A percentile compares a stretch with the other conserved stretches of the same genome.
Conservation (phyloP, 2,797 vertebrate species). For the Corythornis leucogaster region DNA sequence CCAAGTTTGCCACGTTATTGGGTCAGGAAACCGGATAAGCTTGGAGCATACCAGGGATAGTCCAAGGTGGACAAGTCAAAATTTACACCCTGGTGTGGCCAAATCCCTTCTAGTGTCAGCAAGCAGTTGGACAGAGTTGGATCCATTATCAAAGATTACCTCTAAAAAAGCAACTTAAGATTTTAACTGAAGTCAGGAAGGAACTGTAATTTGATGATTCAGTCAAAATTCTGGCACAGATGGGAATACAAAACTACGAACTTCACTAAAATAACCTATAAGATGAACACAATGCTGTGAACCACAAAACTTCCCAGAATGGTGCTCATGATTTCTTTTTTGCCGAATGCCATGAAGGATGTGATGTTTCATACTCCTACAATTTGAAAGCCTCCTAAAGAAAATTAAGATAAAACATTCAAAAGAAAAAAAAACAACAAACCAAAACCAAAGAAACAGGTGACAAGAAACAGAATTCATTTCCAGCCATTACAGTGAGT, state of each 20-base stretch:
- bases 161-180: not conserved
- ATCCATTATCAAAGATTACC: not conserved
- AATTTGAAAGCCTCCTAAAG: not conserved
- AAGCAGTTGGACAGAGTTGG: not conserved
- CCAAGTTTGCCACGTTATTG: not conserved
- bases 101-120: not conserved
- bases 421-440: not conserved
- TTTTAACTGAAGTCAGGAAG: slow-evolving; percentile 20
- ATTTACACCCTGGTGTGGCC: not conserved
- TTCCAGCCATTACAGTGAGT: not conserved
- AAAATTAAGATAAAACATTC: not conserved
- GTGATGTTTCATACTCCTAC: not conserved
- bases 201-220: slow-evolving; percentile 47
- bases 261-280: not conserved
- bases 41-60: not conserved
- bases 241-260: not conserved
- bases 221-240: not conserved
- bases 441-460: not conserved
- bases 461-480: not conserved
- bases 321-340: not conserved
- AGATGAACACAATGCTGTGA: not conserved
- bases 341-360: not conserved
- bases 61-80: not conserved
- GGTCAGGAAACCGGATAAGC: not conserved
- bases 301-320: not conserved